Conservation (phyloP, 2,888 invertebrate genomes). For the Lasioglossum figueresi region DNA sequence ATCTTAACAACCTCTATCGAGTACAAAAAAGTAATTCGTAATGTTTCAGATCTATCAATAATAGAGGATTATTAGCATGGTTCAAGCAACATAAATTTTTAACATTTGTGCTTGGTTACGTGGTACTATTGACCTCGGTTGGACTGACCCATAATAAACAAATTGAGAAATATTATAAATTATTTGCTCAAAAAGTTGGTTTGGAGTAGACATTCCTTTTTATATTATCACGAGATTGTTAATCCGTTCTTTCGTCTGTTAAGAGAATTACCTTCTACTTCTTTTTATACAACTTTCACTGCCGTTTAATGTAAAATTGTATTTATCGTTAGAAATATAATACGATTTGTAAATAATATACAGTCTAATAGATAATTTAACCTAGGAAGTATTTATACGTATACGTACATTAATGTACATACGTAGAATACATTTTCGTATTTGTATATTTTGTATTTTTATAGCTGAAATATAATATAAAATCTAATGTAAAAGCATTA, state of each 20-base stretch:
- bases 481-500: no score
- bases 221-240: constrained; percentile 17
- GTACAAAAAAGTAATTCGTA: not conserved
- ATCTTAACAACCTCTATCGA: not conserved
- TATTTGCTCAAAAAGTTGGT: constrained; percentile 83
- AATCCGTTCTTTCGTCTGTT: constrained; percentile 31
- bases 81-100: constrained; percentile 87
- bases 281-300: constrained; percentile 47
- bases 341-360: constrained; percentile 53
- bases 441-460: constrained; percentile 99
- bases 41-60: constrained; percentile 72
- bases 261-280: not conserved
- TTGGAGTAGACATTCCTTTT: constrained; percentile 68
- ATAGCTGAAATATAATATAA: constrained; percentile 87
- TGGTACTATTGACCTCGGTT: constrained; percentile 87
- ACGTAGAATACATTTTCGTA: constrained; percentile 95
- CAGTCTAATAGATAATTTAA: constrained; percentile 61
- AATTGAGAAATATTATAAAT: constrained; percentile 87
- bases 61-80: constrained; percentile 84
- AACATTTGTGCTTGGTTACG: constrained; percentile 87
- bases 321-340: constrained; percentile 44
- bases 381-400: constrained; percentile 89
- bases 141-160: constrained; percentile 88
- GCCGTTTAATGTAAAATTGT: constrained; percentile 37
- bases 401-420: constrained; percentile 96